phyloP scores from a whole-genome alignment of 2,888 invertebrate genomes.

The Phyllotreta striolata region DNA sequence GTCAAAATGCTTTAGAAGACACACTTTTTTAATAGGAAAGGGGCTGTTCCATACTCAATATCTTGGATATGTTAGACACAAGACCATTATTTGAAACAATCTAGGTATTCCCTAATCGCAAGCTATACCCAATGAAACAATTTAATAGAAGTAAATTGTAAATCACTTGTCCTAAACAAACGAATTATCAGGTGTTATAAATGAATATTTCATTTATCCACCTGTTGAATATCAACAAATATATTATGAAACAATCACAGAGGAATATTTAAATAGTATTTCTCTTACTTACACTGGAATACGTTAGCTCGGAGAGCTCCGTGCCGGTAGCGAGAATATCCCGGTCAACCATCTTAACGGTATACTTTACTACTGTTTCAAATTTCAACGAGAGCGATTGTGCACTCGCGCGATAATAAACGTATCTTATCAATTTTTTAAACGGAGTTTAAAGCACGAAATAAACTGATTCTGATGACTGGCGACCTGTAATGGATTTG shows the following conservation, averaged over 20 bases:
- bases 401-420: neutral
- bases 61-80: too few relatives aligned
- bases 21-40: too few relatives aligned
- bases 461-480: too few relatives aligned
- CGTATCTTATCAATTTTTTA: constrained; percentile 21
- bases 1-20: neutral
- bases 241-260: too few relatives aligned
- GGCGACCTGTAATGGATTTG: too few relatives aligned
- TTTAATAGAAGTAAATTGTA: too few relatives aligned
- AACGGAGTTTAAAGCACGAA: neutral
- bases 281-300: constrained; percentile 52
- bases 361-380: neutral
- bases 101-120: too few relatives aligned
- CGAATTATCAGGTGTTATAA: neutral
- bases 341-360: constrained; percentile 20
- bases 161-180: too few relatives aligned
- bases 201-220: neutral
- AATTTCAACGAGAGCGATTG: neutral
- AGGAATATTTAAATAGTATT: neutral
- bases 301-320: constrained; percentile 53
- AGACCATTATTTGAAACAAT: too few relatives aligned
- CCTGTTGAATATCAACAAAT: too few relatives aligned
- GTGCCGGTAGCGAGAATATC: constrained; percentile 53
- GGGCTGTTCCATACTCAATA: too few relatives aligned
- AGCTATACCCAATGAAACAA: too few relatives aligned